These are phyloP conservation scores for Epinotia brunnichana DNA, from an alignment of 2,888 invertebrate species.

Conservation along the genomic window DNA sequence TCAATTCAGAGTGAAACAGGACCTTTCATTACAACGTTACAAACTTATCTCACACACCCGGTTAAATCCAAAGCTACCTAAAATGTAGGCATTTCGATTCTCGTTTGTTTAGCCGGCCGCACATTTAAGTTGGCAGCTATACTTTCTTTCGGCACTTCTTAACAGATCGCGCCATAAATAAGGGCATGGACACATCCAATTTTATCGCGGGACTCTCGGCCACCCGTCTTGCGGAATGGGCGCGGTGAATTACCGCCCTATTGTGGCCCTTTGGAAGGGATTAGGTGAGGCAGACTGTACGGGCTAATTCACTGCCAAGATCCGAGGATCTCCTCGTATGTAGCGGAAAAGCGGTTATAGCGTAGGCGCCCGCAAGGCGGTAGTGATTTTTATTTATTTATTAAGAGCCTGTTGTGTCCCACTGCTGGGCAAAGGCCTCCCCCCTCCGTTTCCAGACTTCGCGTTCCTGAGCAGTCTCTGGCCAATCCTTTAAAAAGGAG, in stretches of 20 bases:
- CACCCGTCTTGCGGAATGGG: conserved; percentile 42
- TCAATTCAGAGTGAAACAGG: conserved; percentile 40
- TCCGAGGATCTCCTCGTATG: no score
- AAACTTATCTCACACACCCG: conserved; percentile 24
- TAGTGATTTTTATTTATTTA: no score
- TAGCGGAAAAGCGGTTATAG: no score
- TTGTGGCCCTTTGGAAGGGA: conserved; percentile 37
- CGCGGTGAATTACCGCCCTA: conserved; percentile 37
- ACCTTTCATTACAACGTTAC: conserved; percentile 38
- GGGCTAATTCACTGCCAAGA: no score
- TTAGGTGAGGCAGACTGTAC: conserved; percentile 10
- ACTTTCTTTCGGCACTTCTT: conserved; percentile 43
- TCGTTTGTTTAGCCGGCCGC: neutral
- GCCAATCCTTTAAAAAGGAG: no score
- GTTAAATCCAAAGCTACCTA: conserved; percentile 5
- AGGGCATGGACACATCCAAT: conserved; percentile 44
- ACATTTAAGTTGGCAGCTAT: conserved; percentile 29
- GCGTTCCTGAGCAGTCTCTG: no score
- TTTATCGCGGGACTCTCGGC: conserved; percentile 44
- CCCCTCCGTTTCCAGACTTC: no score
- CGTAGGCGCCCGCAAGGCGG: no score
- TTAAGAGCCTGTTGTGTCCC: no score
- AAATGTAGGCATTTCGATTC: neutral
- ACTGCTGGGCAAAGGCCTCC: no score
- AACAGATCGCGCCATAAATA: conserved; percentile 43